Conservation (phyloP, 2,113 vertebrate species). For the Osmerus mordax region DNA sequence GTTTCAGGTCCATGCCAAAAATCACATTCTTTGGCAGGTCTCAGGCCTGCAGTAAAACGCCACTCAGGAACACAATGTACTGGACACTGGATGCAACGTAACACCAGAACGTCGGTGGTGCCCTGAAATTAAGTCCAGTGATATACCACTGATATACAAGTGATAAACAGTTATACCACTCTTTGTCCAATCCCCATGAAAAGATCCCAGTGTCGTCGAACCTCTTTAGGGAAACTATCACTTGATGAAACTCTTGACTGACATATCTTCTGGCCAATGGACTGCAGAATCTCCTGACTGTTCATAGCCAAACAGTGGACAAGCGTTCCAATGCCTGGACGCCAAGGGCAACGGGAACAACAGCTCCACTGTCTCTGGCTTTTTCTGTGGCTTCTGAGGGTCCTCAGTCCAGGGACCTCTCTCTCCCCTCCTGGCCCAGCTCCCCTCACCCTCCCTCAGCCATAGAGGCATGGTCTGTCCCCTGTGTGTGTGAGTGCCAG, state of each 20-base stretch:
- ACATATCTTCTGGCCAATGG: conserved; percentile 16
- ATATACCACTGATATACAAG: background rate
- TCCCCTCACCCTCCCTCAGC: conserved; percentile 11
- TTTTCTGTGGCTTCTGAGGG: background rate
- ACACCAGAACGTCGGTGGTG: background rate
- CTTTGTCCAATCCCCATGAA: no score
- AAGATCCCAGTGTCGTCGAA: no score
- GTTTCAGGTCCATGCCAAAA: conserved; percentile 34
- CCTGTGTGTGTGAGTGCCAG: conserved; percentile 15
- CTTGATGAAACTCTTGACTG: background rate
- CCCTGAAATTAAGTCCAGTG: conserved; percentile 17
- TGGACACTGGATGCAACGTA: conserved; percentile 36
- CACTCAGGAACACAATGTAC: conserved; percentile 59
- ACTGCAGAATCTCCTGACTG: conserved; percentile 6
- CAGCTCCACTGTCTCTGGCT: conserved; percentile 8
- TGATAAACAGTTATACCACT: no score
- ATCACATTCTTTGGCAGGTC: conserved; percentile 59
- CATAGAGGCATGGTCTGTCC: conserved; percentile 1
- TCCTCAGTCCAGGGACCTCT: background rate
- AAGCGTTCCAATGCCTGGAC: conserved; percentile 15
- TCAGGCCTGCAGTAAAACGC: conserved; percentile 37
- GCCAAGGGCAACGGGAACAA: conserved; percentile 37
- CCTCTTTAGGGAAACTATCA: conserved; percentile 12
- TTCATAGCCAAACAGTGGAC: conserved; percentile 29
- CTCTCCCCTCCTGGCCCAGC: background rate